phyloP scores from a whole-genome alignment of 2,113 vertebrate species.

The Mesembrinibis cayennensis region DNA sequence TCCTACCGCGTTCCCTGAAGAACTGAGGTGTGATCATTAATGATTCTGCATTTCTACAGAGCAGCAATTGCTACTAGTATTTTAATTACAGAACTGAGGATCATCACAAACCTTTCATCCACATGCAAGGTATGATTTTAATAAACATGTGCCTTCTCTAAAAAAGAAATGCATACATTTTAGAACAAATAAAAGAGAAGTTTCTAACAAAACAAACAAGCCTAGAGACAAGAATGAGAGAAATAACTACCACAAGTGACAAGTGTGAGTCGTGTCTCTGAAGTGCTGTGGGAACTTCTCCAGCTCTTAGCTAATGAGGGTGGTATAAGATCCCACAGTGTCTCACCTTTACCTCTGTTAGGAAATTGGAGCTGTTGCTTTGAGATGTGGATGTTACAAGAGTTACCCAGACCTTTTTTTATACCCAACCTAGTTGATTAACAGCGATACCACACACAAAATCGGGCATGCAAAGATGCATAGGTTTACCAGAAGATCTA shows the following conservation, averaged over 20 bases:
- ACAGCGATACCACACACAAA: background rate
- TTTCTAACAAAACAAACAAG: background rate
- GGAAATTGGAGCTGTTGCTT: background rate
- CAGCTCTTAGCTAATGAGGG: background rate
- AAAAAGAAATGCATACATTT: background rate
- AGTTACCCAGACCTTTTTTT: background rate
- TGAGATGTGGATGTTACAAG: background rate
- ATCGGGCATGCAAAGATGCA: rapidly evolving
- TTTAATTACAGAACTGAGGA: background rate
- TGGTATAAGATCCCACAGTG: background rate
- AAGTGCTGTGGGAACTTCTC: background rate
- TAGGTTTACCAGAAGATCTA: background rate
- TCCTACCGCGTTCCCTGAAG: background rate
- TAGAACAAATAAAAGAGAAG: background rate
- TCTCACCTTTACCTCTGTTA: background rate
- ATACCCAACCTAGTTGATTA: background rate
- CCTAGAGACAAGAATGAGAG: background rate
- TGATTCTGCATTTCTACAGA: background rate
- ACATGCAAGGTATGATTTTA: background rate
- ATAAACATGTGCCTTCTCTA: background rate
- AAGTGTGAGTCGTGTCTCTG: background rate
- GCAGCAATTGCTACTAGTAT: background rate
- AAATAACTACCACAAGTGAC: background rate
- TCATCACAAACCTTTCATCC: background rate
- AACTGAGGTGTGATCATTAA: background rate